Conservation (phyloP, 1,140 invertebrate genomes). For the Pseudomyrmex sp. region DNA sequence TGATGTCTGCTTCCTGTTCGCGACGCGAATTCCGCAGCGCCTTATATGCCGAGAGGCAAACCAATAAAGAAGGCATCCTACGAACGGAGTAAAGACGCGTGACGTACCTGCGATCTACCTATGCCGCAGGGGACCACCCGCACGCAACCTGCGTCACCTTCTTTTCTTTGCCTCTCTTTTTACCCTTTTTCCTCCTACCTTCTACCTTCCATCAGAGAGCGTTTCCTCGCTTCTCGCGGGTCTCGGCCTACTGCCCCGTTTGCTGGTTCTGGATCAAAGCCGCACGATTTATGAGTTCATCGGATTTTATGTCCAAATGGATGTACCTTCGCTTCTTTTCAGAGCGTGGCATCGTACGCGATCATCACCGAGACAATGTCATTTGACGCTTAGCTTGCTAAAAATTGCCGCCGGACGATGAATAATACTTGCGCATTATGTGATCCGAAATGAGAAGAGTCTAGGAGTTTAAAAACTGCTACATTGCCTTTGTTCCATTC, state of each 20-base stretch:
- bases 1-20: conserved; percentile 8
- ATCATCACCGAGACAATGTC: conserved; percentile 26
- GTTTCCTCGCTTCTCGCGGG: conserved; percentile 32
- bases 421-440: conserved; percentile 4
- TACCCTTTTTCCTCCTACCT: conserved; percentile 37
- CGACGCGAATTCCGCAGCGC: conserved; percentile 48
- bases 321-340: conserved; percentile 56
- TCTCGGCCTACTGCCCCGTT: conserved; percentile 42
- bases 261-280: conserved; percentile 48
- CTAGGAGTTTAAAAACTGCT: neutral
- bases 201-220: neutral
- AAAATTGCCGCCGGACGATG: conserved; percentile 15
- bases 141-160: conserved; percentile 76
- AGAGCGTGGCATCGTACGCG: conserved; percentile 53
- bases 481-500: neutral
- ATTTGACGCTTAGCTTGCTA: conserved; percentile 36
- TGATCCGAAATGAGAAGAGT: neutral
- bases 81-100: conserved; percentile 75
- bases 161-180: conserved; percentile 71
- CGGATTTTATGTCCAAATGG: conserved; percentile 65
- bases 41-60: conserved; percentile 36
- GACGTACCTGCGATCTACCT: conserved; percentile 75
- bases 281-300: conserved; percentile 70
- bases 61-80: conserved; percentile 67
- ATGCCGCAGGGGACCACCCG: conserved; percentile 82